phyloP scores from a whole-genome alignment of 2,797 vertebrate genomes.

The Phalloptychus januarius region DNA sequence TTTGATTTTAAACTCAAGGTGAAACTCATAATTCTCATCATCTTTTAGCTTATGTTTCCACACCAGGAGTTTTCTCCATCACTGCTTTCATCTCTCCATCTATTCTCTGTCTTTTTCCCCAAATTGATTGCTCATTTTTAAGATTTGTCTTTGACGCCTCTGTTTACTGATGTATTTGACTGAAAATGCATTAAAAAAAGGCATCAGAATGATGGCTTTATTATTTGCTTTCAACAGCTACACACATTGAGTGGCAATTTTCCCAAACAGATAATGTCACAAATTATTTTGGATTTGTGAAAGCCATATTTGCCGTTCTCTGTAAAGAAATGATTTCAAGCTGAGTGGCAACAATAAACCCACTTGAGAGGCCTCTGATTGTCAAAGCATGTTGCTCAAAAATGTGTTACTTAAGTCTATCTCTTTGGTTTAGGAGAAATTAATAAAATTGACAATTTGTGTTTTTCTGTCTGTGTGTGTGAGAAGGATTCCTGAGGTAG shows the following conservation, averaged over 20 bases:
- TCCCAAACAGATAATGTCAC: constrained; percentile 42
- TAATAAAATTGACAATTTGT: not conserved
- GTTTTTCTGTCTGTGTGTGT: not conserved
- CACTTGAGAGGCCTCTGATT: constrained; percentile 16
- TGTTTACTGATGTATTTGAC: constrained; percentile 39
- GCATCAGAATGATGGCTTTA: constrained; percentile 30
- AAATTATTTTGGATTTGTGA: constrained; percentile 36
- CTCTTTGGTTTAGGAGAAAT: constrained; percentile 14
- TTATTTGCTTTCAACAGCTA: constrained; percentile 21
- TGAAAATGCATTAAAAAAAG: constrained; percentile 31
- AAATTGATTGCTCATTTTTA: not conserved
- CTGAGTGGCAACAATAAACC: constrained; percentile 24
- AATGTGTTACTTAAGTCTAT: constrained; percentile 10
- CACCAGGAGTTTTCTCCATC: constrained; percentile 12
- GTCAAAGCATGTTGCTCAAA: constrained; percentile 24
- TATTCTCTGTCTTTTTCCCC: constrained; percentile 27
- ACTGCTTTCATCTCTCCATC: not conserved
- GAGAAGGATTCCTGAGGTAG: not conserved
- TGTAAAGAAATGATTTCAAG: constrained; percentile 17
- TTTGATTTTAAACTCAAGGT: constrained; percentile 93
- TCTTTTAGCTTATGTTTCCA: constrained; percentile 28
- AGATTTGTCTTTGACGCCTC: not conserved
- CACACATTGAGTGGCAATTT: constrained; percentile 45
- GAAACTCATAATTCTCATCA: constrained; percentile 42
- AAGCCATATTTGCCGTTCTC: constrained; percentile 28